Evolutionary conservation across 2,888 invertebrate genomes (phyloP), one percentile per base, ranked within the genome.

Genomic region (Phengaris alcon): DNA sequence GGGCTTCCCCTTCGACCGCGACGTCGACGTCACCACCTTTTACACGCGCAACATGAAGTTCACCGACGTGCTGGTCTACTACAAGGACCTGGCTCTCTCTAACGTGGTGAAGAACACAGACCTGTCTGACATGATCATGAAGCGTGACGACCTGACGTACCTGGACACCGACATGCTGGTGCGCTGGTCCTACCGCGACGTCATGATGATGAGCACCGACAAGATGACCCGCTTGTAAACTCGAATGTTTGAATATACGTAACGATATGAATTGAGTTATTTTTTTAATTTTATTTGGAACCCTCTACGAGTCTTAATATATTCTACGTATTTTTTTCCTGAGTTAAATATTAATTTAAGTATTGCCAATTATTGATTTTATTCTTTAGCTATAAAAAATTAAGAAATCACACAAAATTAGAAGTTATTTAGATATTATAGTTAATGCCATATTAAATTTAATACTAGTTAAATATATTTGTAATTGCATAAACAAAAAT

Each of bases 1-100:
- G 80, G 96, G 96, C 77, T 97, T 95, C 94, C 97, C 97, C 80
- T 95, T 97, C 91, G 96, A 97, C 88, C 95, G 96, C 79, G 90
- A 90, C 55, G 94, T 96, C 83, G 91, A 95, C 76, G 90, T 94
- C 79, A 89, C 91, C 73, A 83, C 86, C 79, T 96, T 95, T 94
- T 93, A 91, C 83, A 95, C 95, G 35, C 94, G 93, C 80, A 97
- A 97, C 91, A 95, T 95, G 90, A 94, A 93, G 87, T 95, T 95
- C 90, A 87, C 94, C 79, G 95, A 96, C 84, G 93, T 95, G 74
- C 83, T 91, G 81, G 94, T 96, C 81, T 96, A 93, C 91, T 95
- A 96, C 85, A 94, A 94, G 82, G 94, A 95, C 80, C 84, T 91
- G 80, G 83, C 81, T 7, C 75, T 83, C 76, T 81, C 86, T 78